phyloP scores from a whole-genome alignment of 2,888 invertebrate species.

The Strigamia crassipes region DNA sequence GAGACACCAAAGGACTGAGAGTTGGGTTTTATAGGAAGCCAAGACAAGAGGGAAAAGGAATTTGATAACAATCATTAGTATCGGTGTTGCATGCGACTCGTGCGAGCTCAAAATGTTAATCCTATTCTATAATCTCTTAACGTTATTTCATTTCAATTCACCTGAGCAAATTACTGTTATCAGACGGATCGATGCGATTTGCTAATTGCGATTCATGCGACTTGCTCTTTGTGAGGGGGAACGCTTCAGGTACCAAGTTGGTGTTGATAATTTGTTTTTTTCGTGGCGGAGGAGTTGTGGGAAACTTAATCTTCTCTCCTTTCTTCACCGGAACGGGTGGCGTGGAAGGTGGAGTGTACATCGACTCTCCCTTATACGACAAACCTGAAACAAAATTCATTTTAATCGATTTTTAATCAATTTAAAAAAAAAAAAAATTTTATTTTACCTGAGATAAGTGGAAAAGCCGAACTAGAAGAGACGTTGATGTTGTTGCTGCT shows the following conservation, averaged over 20 bases:
- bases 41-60: conserved; percentile 46
- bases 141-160: conserved; percentile 7
- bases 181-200: conserved; percentile 64
- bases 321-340: conserved; percentile 62
- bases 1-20: conserved; percentile 36
- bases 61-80: conserved; percentile 15
- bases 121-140: too few species aligned
- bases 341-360: conserved; percentile 61
- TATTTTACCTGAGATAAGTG: background rate
- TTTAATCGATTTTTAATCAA: too few species aligned
- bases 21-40: background rate
- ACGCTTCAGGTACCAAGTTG: conserved; percentile 63
- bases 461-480: background rate
- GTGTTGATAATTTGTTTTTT: conserved; percentile 64
- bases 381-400: background rate
- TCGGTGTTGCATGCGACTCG: background rate
- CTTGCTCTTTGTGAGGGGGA: conserved; percentile 82
- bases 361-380: conserved; percentile 1
- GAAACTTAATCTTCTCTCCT: conserved; percentile 66
- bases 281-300: conserved; percentile 80
- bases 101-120: background rate
- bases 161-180: conserved; percentile 7
- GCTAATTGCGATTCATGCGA: conserved; percentile 89
- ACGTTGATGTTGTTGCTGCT: conserved; percentile 27
- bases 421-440: too few species aligned